phyloP scores from a whole-genome alignment of 2,113 vertebrate genomes.

The Chrysemys picta region DNA sequence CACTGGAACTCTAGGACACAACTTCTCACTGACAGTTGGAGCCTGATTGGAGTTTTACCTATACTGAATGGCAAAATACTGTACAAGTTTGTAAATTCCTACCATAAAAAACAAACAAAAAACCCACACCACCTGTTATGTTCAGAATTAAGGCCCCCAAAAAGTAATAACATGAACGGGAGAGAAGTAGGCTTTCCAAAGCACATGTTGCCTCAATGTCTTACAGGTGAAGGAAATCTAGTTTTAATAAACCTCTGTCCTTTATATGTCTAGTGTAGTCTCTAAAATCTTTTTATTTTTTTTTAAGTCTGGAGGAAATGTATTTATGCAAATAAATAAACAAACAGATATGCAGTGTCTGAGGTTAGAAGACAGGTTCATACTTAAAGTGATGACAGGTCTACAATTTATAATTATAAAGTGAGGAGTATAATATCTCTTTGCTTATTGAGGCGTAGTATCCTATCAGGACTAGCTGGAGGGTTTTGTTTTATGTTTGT shows the following conservation, averaged over 20 bases:
- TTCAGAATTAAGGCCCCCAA: not conserved
- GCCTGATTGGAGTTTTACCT: not conserved
- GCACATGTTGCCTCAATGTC: not conserved
- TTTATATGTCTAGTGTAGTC: not conserved
- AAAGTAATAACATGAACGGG: not conserved
- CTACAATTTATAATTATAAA: not conserved
- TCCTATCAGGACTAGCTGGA: not conserved
- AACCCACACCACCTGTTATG: not conserved
- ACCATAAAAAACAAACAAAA: not conserved
- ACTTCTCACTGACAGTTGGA: not conserved
- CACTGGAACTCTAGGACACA: not conserved
- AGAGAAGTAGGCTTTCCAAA: slow-evolving; percentile 6
- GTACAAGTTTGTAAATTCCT: not conserved
- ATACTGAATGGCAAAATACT: not conserved
- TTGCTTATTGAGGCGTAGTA: not conserved
- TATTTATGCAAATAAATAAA: not conserved
- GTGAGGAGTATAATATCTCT: not conserved
- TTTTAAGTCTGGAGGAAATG: not conserved
- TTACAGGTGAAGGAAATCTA: not conserved
- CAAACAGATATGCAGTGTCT: not conserved
- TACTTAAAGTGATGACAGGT: slow-evolving; percentile 10
- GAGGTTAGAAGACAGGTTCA: slow-evolving; percentile 5
- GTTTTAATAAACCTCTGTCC: not conserved
- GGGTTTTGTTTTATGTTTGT: not conserved
- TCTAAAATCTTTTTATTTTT: not conserved